Percentiles rank a stretch among this genome's conserved stretches.
Conservation (phyloP, 1,140 invertebrate genomes). For the Temnothorax curvispinosus region DNA sequence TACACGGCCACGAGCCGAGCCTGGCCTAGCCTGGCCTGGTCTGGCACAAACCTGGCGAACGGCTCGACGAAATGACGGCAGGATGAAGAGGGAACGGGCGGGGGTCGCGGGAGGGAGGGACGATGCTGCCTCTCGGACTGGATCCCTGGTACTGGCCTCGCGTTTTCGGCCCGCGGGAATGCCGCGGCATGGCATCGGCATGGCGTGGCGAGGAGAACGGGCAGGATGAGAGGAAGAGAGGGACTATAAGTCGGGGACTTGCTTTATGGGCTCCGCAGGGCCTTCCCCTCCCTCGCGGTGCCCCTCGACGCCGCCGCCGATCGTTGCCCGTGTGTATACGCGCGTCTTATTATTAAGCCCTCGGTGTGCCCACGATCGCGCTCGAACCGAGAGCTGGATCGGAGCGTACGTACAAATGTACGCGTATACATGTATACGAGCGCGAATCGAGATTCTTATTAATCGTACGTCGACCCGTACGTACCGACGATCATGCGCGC, state of each 20-base stretch:
- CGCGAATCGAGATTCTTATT: slow-evolving; percentile 65
- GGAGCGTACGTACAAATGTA: not conserved
- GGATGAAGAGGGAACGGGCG: slow-evolving; percentile 43
- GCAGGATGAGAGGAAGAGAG: slow-evolving; percentile 16
- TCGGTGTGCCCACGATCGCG: slow-evolving; percentile 62
- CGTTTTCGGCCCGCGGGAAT: slow-evolving; percentile 74
- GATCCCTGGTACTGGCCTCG: slow-evolving; percentile 62
- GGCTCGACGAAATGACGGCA: slow-evolving; percentile 63
- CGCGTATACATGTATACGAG: not conserved
- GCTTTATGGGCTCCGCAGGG: slow-evolving; percentile 68
- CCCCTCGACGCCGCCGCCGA: slow-evolving; percentile 19
- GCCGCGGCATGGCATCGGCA: slow-evolving; percentile 30
- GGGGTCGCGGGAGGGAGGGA: not conserved
- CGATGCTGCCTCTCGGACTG: slow-evolving; percentile 54
- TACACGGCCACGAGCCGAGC: slow-evolving; percentile 63
- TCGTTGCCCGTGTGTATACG: slow-evolving; percentile 66
- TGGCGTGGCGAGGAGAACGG: not conserved
- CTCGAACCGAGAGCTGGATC: slow-evolving; percentile 36
- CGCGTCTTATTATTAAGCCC: slow-evolving; percentile 72
- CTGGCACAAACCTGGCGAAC: slow-evolving; percentile 60
- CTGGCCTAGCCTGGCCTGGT: slow-evolving; percentile 32
- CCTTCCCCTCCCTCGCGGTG: slow-evolving; percentile 33
- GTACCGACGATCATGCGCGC: not conserved
- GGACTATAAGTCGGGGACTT: slow-evolving; percentile 70
- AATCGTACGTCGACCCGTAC: slow-evolving; percentile 55